These are phyloP conservation scores for Argynnis bischoffii DNA, from an alignment of 2,888 invertebrate species.

Conservation along the genomic window DNA sequence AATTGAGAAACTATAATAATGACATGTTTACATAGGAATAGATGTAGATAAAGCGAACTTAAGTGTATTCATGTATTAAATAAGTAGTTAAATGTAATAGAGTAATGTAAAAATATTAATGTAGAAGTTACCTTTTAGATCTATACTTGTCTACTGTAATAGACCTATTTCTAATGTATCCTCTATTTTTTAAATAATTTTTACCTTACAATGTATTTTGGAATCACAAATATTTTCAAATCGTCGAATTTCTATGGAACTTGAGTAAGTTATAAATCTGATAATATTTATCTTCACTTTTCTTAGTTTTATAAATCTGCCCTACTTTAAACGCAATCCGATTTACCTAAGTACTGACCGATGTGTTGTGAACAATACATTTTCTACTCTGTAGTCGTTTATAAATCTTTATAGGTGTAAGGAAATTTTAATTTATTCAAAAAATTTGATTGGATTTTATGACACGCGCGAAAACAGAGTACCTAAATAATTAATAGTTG, in stretches of 20 bases:
- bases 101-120: slow-evolving; percentile 56
- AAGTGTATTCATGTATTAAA: slow-evolving; percentile 69
- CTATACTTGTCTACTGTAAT: slow-evolving; percentile 59
- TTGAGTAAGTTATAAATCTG: slow-evolving; percentile 32
- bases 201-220: slow-evolving; percentile 56
- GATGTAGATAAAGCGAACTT: slow-evolving; percentile 67
- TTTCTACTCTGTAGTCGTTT: slow-evolving; percentile 44
- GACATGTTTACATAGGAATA: slow-evolving; percentile 44
- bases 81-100: slow-evolving; percentile 67
- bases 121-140: slow-evolving; percentile 62
- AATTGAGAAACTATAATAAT: slow-evolving; percentile 33
- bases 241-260: slow-evolving; percentile 63
- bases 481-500: slow-evolving; percentile 52
- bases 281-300: slow-evolving; percentile 26
- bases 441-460: slow-evolving; percentile 45
- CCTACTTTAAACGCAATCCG: slow-evolving; percentile 7
- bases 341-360: slow-evolving; percentile 38
- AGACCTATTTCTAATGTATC: slow-evolving; percentile 54
- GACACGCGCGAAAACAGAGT: slow-evolving; percentile 59
- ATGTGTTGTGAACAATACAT: slow-evolving; percentile 41
- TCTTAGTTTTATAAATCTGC: slow-evolving; percentile 21
- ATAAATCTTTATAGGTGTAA: slow-evolving; percentile 48
- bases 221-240: slow-evolving; percentile 57
- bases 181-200: slow-evolving; percentile 58
- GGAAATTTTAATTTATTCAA: slow-evolving; percentile 32